phyloP scores from a whole-genome alignment of 2,888 invertebrate species.

The Platycheirus rosarum region DNA sequence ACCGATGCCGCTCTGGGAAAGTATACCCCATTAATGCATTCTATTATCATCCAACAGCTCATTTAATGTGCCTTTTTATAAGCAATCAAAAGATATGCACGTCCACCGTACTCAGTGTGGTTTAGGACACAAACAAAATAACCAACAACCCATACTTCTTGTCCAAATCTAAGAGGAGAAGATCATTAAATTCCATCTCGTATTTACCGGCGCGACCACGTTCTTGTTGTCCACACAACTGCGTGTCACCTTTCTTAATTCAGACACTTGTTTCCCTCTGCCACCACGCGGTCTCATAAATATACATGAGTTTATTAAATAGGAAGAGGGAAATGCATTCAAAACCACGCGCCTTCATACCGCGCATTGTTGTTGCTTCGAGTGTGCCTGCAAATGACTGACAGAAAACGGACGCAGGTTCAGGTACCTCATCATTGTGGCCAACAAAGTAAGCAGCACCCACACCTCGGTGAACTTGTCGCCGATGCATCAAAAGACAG shows the following conservation, averaged over 20 bases:
- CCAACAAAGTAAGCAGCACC: constrained; percentile 46
- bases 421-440: not conserved
- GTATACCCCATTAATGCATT: constrained; percentile 21
- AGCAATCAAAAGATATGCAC: constrained; percentile 37
- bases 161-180: not conserved
- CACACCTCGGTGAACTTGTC: constrained; percentile 63
- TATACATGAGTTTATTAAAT: constrained; percentile 53
- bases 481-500: constrained; percentile 58
- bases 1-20: not conserved
- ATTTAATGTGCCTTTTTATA: constrained; percentile 35
- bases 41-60: constrained; percentile 42
- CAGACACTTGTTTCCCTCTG: constrained; percentile 70
- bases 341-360: constrained; percentile 27
- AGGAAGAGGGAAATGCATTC: constrained; percentile 43
- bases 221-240: constrained; percentile 46
- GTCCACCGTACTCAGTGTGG: not conserved
- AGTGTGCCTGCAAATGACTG: constrained; percentile 16
- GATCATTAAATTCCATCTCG: constrained; percentile 62
- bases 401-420: constrained; percentile 16
- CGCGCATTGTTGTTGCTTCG: not conserved
- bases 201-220: constrained; percentile 56
- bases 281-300: constrained; percentile 68
- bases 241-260: constrained; percentile 71
- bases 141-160: constrained; percentile 2
- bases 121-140: too few relatives aligned